Percentiles rank a stretch among this genome's conserved stretches.
Conservation (phyloP, 2,888 invertebrate genomes). For the Celastrina argiolus region DNA sequence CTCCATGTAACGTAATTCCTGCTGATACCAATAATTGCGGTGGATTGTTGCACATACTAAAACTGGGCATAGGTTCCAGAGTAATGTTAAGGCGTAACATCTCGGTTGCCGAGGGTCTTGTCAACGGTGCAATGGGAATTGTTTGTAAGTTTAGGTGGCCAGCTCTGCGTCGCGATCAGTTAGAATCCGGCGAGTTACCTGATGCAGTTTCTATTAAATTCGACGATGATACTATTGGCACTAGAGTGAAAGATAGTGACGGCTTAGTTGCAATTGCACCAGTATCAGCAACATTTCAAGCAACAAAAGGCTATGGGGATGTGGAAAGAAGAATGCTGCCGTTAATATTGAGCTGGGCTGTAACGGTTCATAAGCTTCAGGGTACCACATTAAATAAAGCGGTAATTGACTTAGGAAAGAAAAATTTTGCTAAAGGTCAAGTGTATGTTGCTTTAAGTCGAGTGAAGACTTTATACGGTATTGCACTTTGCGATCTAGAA, state of each 20-base stretch:
- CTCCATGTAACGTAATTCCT: slow-evolving; percentile 28
- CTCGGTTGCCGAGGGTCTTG: slow-evolving; percentile 32
- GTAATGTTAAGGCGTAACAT: slow-evolving; percentile 40
- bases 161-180: slow-evolving; percentile 27
- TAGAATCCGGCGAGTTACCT: slow-evolving; percentile 28
- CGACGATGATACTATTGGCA: slow-evolving; percentile 25
- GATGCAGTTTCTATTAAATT: slow-evolving; percentile 26
- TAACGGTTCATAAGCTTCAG: too few species aligned
- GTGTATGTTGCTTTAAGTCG: slow-evolving; percentile 40
- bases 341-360: too few species aligned
- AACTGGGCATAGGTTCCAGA: slow-evolving; percentile 33
- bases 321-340: too few species aligned
- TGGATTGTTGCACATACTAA: slow-evolving; percentile 29
- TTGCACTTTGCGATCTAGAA: neutral
- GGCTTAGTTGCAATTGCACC: slow-evolving; percentile 15
- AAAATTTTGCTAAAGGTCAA: slow-evolving; percentile 37
- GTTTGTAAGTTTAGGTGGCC: slow-evolving; percentile 32
- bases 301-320: too few species aligned
- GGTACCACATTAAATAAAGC: too few species aligned
- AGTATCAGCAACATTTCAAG: neutral
- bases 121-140: slow-evolving; percentile 33
- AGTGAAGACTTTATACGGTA: slow-evolving; percentile 29
- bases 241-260: slow-evolving; percentile 26
- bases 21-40: slow-evolving; percentile 21
- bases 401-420: too few species aligned